Percentiles rank a stretch among this genome's conserved stretches.
phyloP scores from a whole-genome alignment of 1,140 invertebrate species.

The Sipha flava region DNA sequence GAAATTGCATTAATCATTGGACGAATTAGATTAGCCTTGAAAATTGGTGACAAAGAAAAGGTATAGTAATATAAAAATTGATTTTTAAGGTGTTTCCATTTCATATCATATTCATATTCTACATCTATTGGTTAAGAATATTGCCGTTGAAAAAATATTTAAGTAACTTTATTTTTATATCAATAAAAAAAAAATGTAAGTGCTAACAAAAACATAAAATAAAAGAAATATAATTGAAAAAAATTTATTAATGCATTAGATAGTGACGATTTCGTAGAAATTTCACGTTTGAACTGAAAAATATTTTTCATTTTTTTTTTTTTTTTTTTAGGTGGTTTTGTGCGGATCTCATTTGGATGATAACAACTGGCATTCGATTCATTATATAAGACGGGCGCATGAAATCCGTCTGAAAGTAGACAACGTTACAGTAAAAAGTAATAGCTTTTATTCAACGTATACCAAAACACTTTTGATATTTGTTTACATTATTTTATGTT shows the following conservation, averaged over 20 bases:
- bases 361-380: slow-evolving; percentile 88
- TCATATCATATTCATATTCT: too few species aligned
- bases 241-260: too few species aligned
- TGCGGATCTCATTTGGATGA: slow-evolving; percentile 80
- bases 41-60: slow-evolving; percentile 78
- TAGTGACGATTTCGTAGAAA: too few species aligned
- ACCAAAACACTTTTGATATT: too few species aligned
- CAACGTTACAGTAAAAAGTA: slow-evolving; percentile 54
- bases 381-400: slow-evolving; percentile 67
- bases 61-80: slow-evolving; percentile 46
- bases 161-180: too few species aligned
- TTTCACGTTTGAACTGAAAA: not conserved
- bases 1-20: slow-evolving; percentile 75
- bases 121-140: too few species aligned
- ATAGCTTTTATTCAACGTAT: not conserved
- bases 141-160: too few species aligned
- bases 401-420: slow-evolving; percentile 62
- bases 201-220: too few species aligned
- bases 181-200: too few species aligned
- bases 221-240: too few species aligned
- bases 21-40: slow-evolving; percentile 66
- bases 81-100: too few species aligned
- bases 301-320: not conserved
- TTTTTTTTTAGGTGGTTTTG: slow-evolving; percentile 57
- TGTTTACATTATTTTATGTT: too few species aligned